Conservation (phyloP, 2,888 invertebrate genomes). For the Sericinus montela region DNA sequence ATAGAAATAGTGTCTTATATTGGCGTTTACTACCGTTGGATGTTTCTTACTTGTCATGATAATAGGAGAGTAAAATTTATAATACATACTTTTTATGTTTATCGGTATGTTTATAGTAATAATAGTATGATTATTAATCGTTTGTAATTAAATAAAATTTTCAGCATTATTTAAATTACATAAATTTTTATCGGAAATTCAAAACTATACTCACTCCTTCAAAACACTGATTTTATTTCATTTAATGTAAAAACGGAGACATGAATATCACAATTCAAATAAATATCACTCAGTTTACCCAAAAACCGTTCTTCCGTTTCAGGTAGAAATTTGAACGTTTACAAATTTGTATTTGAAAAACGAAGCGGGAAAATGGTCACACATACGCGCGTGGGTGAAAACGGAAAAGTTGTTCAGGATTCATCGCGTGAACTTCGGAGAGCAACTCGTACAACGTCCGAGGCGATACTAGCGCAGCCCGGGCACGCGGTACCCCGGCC, state of each 20-base stretch:
- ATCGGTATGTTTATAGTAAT: too few relatives aligned
- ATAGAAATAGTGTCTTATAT: too few relatives aligned
- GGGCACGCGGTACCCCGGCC: slow-evolving; percentile 16
- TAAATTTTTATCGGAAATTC: too few relatives aligned
- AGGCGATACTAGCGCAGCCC: slow-evolving; percentile 17
- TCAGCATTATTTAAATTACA: too few relatives aligned
- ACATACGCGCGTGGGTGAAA: slow-evolving; percentile 8
- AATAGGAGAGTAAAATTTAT: too few relatives aligned
- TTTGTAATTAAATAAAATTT: too few relatives aligned
- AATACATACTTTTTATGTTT: too few relatives aligned
- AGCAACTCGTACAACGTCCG: slow-evolving; percentile 5
- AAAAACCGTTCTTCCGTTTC: too few relatives aligned
- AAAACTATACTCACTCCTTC: neutral
- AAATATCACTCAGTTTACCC: neutral
- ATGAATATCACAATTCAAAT: neutral
- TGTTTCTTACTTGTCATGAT: too few relatives aligned
- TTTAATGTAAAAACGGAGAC: neutral
- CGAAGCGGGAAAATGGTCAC: slow-evolving; percentile 17
- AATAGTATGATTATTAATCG: too few relatives aligned
- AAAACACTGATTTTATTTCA: neutral
- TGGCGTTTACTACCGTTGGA: too few relatives aligned
- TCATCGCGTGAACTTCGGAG: neutral
- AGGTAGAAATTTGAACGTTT: too few relatives aligned
- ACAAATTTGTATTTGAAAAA: slow-evolving; percentile 17
- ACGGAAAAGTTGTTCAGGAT: slow-evolving; percentile 5